Percentiles rank a stretch among this genome's conserved stretches.
Conservation (phyloP, 1,140 invertebrate genomes). For the Aphis gossypii region DNA sequence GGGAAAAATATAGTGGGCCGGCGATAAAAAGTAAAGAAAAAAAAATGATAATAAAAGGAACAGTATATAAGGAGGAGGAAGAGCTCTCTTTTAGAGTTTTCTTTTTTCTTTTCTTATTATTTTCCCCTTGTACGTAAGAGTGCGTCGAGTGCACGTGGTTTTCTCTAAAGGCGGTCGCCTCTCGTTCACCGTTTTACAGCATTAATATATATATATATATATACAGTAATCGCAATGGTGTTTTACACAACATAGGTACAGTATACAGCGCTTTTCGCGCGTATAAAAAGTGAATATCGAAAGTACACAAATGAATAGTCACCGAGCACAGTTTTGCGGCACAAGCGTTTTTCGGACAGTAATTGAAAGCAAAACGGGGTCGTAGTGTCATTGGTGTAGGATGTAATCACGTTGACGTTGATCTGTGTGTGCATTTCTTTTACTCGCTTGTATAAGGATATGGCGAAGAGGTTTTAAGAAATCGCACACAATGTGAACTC, state of each 20-base stretch:
- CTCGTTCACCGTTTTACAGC: not conserved
- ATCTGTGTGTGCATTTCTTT: not conserved
- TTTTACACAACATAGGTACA: not conserved
- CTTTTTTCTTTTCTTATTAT: not conserved
- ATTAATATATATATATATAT: not conserved
- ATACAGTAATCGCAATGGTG: not conserved
- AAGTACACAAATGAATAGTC: not conserved
- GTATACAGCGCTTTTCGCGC: too few species aligned
- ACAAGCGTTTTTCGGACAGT: not conserved
- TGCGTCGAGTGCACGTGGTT: not conserved
- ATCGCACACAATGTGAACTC: not conserved
- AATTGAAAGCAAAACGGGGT: not conserved
- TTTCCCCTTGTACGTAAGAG: not conserved
- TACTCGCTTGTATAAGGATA: not conserved
- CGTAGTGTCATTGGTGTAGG: not conserved
- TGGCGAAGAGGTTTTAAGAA: not conserved
- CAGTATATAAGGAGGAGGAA: not conserved
- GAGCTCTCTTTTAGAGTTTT: slow-evolving; percentile 12
- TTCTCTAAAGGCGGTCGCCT: not conserved
- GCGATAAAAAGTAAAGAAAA: not conserved
- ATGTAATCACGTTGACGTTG: not conserved
- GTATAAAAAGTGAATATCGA: not conserved
- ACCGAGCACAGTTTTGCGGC: too few species aligned
- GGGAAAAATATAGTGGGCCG: not conserved
- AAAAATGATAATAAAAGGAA: slow-evolving; percentile 6